Conservation (phyloP, 2,113 vertebrate genomes). For the Chiloscyllium plagiosum region DNA sequence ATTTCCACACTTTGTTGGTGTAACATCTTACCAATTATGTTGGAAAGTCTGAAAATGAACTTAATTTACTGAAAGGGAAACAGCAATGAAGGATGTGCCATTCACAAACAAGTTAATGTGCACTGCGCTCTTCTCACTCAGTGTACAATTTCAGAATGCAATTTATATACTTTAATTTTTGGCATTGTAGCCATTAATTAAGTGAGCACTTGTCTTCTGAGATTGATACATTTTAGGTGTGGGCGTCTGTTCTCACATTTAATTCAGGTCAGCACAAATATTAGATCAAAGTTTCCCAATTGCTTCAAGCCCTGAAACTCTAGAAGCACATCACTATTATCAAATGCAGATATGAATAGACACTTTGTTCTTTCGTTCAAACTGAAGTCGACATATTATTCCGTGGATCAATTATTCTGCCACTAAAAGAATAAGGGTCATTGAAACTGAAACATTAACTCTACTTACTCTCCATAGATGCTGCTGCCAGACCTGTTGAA, state of each 20-base stretch:
- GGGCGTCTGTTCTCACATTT: not conserved
- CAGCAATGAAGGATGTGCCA: not conserved
- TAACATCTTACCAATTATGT: not conserved
- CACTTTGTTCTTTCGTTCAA: not conserved
- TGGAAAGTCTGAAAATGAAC: not conserved
- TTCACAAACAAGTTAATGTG: not conserved
- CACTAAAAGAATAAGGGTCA: not conserved
- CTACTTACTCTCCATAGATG: no score
- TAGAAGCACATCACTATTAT: not conserved
- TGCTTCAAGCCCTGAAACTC: not conserved
- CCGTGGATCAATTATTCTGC: not conserved
- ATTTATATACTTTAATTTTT: not conserved
- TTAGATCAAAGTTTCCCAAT: not conserved
- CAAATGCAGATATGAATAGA: not conserved
- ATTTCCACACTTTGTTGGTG: no score
- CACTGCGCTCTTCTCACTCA: not conserved
- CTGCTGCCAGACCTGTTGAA: no score
- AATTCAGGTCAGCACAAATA: not conserved
- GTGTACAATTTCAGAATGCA: not conserved
- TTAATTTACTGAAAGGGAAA: not conserved
- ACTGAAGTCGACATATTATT: not conserved
- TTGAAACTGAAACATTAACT: no score
- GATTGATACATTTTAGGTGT: not conserved
- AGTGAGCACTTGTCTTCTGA: not conserved
- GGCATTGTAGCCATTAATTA: not conserved